These are phyloP conservation scores for Cancer borealis DNA, from an alignment of 2,888 invertebrate genomes.

Conservation along the genomic window DNA sequence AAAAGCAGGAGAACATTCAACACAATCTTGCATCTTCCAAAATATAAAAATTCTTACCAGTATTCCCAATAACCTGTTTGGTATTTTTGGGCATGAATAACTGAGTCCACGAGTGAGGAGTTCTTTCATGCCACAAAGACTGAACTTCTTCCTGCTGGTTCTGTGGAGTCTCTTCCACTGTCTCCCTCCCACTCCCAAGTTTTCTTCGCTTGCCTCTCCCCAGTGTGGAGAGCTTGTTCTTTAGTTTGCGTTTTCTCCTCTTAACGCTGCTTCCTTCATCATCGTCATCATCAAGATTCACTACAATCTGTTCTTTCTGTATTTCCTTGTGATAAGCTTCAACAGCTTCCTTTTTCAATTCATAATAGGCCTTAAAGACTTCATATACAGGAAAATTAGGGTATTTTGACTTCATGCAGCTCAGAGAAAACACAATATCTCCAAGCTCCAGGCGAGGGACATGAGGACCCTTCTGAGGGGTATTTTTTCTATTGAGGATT, in stretches of 20 bases:
- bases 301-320: constrained; percentile 45
- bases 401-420: constrained; percentile 51
- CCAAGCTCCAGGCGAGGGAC: constrained; percentile 15
- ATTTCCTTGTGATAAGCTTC: constrained; percentile 59
- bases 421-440: constrained; percentile 34
- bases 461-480: background rate
- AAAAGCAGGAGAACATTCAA: background rate
- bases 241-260: constrained; percentile 57
- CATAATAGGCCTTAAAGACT: constrained; percentile 54
- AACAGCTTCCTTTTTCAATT: constrained; percentile 64
- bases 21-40: background rate
- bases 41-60: constrained; percentile 45
- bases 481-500: background rate
- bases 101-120: constrained; percentile 65
- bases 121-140: constrained; percentile 64
- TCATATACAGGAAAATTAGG: constrained; percentile 62
- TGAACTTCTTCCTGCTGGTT: background rate
- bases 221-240: background rate
- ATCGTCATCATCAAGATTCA: background rate
- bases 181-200: background rate
- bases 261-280: constrained; percentile 12
- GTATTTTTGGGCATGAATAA: constrained; percentile 57
- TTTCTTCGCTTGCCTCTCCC: constrained; percentile 49
- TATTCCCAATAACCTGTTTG: constrained; percentile 63
- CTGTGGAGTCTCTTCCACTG: background rate